Base-by-base conservation (phyloP, 2,113 vertebrate species). In the Proterorhinus semilunaris region DNA sequence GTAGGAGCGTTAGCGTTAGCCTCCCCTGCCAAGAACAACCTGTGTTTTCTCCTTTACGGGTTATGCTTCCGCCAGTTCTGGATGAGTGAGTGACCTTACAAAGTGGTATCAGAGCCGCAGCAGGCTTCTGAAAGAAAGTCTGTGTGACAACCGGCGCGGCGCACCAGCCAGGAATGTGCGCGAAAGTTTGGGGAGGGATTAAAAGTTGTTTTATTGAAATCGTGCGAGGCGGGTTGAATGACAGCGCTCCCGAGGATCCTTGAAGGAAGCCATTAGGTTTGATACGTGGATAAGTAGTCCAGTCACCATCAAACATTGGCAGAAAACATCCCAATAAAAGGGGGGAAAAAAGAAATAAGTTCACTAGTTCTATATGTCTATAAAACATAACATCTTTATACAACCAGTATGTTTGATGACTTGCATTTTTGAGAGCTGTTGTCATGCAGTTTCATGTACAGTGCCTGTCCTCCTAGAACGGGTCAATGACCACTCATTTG, bases 21-120 rank as follows among this genome's bases (percentile, higher is more conserved):
- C 79, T 82, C 68, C 63, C 72, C 27, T 88, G 88, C 89, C 90
- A 90, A 89, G 90, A 89, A 88, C 89, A 90, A 89, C 90, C 90
- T 90, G 90, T 89, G 86, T 87, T 90, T 85, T 83, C 86, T 84
- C 86, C 83, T 90, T 87, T 89, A 89, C 88, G 88, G 89, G 85
- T 91, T 83, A 79, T 85, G 85, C 78, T 85, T 86, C 78, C 79
- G 80, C 79, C 10, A 76, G 87, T 90, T 91, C 85, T 88, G 90
- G 90, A 91, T 87, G 85, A 88, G 82, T 86, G 87, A 89, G 80
- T 91, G 90, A 90, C 87, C 89, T 90, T 88, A 88, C 84, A 81
- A 63, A 83, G 85, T 72, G 78, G 80, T 92, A 91, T 92, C 90
- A 88, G 87, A 84, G 61, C 76, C 17, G 76, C 80, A 90, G 88